phyloP scores from a whole-genome alignment of 2,113 vertebrate species.

The Dicentrarchus labrax region DNA sequence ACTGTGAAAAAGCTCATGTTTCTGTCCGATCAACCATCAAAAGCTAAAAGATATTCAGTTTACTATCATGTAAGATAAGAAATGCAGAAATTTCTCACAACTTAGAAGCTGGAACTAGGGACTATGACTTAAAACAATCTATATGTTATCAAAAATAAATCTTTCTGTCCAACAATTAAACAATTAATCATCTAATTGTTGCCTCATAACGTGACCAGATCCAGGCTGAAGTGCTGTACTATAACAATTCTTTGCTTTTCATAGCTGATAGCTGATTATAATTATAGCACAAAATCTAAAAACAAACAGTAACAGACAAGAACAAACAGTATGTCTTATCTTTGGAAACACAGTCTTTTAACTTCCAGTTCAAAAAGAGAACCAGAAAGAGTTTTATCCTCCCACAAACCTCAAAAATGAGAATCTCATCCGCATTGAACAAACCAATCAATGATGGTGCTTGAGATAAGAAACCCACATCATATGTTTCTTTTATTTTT shows the following conservation, averaged over 20 bases:
- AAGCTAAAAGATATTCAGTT: not conserved
- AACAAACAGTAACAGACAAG: not conserved
- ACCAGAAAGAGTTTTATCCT: not conserved
- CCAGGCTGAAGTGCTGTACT: not conserved
- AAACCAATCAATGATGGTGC: not conserved
- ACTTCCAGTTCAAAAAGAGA: not conserved
- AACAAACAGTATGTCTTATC: not conserved
- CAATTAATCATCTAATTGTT: not conserved
- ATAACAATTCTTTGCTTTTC: not conserved
- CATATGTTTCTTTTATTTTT: too few relatives aligned
- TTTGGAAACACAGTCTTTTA: not conserved
- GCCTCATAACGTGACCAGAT: too few relatives aligned
- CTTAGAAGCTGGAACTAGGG: not conserved
- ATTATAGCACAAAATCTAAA: not conserved
- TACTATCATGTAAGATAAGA: not conserved
- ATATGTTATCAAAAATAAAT: not conserved
- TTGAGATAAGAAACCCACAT: not conserved
- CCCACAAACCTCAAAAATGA: constrained; percentile 36
- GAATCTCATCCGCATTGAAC: not conserved
- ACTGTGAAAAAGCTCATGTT: not conserved
- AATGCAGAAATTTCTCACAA: not conserved
- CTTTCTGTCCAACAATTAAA: not conserved
- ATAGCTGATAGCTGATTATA: not conserved
- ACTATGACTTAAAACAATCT: not conserved
- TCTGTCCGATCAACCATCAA: not conserved